phyloP scores from a whole-genome alignment of 2,797 vertebrate genomes.

The Pipistrellus pipistrellus region DNA sequence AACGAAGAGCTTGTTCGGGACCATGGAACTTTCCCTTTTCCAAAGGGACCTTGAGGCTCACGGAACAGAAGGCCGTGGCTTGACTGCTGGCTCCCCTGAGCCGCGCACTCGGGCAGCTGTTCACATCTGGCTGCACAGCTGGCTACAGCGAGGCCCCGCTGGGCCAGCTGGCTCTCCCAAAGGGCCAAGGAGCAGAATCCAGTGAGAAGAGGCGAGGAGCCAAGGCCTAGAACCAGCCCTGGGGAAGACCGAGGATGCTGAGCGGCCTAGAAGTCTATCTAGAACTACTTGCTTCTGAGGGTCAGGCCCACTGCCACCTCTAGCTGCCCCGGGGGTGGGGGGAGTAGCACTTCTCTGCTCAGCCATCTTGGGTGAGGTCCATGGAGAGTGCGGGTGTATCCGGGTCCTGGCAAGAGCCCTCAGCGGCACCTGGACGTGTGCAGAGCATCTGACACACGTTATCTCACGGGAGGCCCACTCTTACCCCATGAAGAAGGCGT shows the following conservation, averaged over 20 bases:
- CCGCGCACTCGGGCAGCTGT: conserved; percentile 61
- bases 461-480: background rate
- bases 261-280: background rate
- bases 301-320: background rate
- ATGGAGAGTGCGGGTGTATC: background rate
- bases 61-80: background rate
- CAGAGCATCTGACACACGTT: background rate
- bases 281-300: background rate
- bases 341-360: background rate
- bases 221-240: conserved; percentile 32
- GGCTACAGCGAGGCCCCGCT: conserved; percentile 63
- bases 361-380: background rate
- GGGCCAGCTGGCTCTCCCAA: conserved; percentile 58
- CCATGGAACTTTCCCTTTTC: background rate
- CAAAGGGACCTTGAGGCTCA: conserved; percentile 1
- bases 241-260: background rate
- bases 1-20: background rate
- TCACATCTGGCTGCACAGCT: conserved; percentile 80
- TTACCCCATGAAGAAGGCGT: background rate
- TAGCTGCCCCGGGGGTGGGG: background rate
- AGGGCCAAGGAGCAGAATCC: conserved; percentile 6
- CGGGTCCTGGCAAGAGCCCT: background rate
- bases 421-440: background rate
- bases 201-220: background rate
- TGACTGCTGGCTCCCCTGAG: background rate